A percentile compares a stretch with the other conserved stretches of the same genome.
Evolutionary conservation across 2,113 vertebrate species (phyloP).

Genomic region (Suricata suricatta): DNA sequence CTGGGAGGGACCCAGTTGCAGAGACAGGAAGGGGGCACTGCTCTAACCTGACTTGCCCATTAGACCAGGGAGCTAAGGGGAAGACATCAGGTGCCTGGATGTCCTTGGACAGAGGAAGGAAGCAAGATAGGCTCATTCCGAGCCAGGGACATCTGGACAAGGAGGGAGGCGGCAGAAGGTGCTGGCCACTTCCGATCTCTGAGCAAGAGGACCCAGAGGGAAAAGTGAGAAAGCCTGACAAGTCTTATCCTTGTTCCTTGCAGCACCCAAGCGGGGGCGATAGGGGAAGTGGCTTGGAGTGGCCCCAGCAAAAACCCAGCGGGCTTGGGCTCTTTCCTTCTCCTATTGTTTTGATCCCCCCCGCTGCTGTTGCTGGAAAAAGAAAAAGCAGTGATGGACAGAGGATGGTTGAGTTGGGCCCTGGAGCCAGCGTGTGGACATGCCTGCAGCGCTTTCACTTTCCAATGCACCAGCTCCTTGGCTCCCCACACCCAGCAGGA

Average conservation of each 20-base stretch:
- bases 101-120: neutral
- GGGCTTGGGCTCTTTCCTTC: neutral
- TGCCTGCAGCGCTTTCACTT: neutral
- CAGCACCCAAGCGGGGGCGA: neutral
- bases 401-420: neutral
- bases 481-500: neutral
- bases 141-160: neutral
- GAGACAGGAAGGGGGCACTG: neutral
- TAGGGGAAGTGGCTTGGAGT: neutral
- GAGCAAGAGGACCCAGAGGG: neutral
- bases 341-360: neutral
- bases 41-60: neutral
- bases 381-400: neutral
- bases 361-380: neutral
- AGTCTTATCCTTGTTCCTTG: neutral
- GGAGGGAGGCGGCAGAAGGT: neutral
- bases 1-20: neutral
- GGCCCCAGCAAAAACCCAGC: conserved; percentile 16
- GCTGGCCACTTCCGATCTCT: neutral
- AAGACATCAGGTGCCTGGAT: neutral
- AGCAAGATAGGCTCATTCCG: neutral
- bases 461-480: neutral
- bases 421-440: neutral
- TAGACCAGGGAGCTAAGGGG: neutral
- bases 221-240: neutral